Conservation (phyloP, 2,888 invertebrate species). For the Calameuta pallipes region DNA sequence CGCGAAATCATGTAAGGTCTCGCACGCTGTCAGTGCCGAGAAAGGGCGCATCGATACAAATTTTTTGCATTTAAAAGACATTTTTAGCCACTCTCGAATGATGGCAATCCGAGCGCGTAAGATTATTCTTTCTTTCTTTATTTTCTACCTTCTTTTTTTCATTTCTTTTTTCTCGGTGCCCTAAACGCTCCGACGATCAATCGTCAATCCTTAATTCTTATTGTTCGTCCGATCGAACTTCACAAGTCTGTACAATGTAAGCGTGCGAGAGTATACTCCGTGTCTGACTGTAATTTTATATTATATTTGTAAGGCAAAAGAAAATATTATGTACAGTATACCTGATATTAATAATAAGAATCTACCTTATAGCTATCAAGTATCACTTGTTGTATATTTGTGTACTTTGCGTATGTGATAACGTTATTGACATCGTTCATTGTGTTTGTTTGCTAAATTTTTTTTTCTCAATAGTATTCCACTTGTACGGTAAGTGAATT, state of each 20-base stretch:
- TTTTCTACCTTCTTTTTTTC: not conserved
- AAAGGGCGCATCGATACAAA: not conserved
- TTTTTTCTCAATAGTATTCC: not conserved
- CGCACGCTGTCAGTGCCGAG: not conserved
- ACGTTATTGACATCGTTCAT: not conserved
- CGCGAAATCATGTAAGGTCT: too few relatives aligned
- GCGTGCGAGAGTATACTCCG: constrained; percentile 52
- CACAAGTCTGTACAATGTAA: constrained; percentile 36
- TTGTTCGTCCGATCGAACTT: constrained; percentile 36
- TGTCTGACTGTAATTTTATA: constrained; percentile 65
- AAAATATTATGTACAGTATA: constrained; percentile 64
- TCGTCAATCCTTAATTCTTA: not conserved
- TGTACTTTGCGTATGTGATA: not conserved
- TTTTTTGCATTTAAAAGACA: not conserved
- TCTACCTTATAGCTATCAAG: constrained; percentile 50
- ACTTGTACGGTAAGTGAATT: not conserved
- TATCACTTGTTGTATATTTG: not conserved
- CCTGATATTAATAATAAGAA: constrained; percentile 64
- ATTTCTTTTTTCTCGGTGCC: not conserved
- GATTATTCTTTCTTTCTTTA: not conserved
- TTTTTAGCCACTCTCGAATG: not conserved
- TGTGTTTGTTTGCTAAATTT: not conserved
- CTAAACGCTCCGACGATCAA: not conserved
- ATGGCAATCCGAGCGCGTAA: not conserved
- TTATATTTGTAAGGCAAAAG: constrained; percentile 63